A percentile compares a stretch with the other conserved stretches of the same genome.
Conservation (phyloP, 1,140 invertebrate species). For the Thaumatotibia leucotreta region DNA sequence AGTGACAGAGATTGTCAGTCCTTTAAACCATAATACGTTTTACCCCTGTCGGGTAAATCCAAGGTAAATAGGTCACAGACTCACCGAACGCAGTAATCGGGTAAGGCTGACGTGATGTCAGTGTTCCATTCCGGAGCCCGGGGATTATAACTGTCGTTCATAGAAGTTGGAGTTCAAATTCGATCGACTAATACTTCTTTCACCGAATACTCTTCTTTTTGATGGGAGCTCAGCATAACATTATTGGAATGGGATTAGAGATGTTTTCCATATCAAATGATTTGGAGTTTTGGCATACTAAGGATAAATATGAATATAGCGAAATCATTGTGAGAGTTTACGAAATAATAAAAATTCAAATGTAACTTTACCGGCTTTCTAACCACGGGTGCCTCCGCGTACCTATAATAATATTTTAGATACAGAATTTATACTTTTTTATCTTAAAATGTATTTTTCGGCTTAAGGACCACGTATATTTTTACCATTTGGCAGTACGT, state of each 20-base stretch:
- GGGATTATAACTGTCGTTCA: background rate
- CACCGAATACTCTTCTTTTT: background rate
- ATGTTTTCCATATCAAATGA: background rate
- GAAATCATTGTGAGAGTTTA: too few relatives aligned
- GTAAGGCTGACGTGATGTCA: background rate
- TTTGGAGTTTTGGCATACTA: background rate
- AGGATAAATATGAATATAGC: background rate
- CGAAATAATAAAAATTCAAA: too few relatives aligned
- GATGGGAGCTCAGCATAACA: background rate
- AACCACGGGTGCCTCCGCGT: too few relatives aligned
- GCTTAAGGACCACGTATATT: too few relatives aligned
- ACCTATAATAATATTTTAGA: too few relatives aligned
- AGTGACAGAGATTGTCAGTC: too few relatives aligned
- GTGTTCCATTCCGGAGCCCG: background rate
- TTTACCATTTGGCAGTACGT: too few relatives aligned
- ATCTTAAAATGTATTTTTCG: too few relatives aligned
- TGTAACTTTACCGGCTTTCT: too few relatives aligned
- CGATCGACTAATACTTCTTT: background rate
- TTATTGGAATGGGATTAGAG: background rate
- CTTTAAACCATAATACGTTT: too few relatives aligned
- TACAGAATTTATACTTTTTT: too few relatives aligned
- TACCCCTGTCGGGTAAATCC: background rate
- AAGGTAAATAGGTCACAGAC: background rate
- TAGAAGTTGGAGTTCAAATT: background rate
- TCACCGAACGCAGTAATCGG: background rate